Percentiles rank a stretch among this genome's conserved stretches.
Evolutionary conservation across 1,140 invertebrate species (phyloP).

Genomic region (Leptonema lineaticorne): DNA sequence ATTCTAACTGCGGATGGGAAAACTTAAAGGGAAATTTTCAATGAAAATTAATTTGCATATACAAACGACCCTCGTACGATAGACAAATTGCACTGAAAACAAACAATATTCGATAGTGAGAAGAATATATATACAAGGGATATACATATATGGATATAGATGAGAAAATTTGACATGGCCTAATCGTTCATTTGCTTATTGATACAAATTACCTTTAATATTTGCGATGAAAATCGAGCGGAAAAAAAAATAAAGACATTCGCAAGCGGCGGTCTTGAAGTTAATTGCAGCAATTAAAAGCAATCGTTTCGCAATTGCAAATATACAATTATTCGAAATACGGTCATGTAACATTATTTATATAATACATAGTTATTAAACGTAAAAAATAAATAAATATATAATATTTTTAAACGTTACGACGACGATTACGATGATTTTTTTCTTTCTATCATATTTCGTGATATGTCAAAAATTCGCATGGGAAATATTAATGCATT

Average conservation of each 20-base stretch:
- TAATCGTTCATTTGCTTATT: background rate
- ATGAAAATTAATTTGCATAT: background rate
- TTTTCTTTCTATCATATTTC: too few relatives aligned
- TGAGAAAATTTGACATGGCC: background rate
- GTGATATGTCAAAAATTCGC: background rate
- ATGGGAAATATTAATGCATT: background rate
- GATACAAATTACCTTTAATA: too few relatives aligned
- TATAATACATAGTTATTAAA: too few relatives aligned
- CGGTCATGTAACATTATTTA: too few relatives aligned
- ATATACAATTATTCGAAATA: too few relatives aligned
- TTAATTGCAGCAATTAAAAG: background rate
- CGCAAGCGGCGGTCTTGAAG: background rate
- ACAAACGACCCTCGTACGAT: background rate
- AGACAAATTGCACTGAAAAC: background rate
- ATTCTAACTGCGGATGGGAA: background rate
- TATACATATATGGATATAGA: background rate
- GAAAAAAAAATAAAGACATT: background rate
- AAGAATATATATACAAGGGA: too few relatives aligned
- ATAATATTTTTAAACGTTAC: too few relatives aligned
- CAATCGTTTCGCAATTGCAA: background rate
- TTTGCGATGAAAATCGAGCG: too few relatives aligned
- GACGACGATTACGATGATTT: too few relatives aligned
- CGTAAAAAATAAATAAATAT: too few relatives aligned
- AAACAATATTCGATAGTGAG: too few relatives aligned
- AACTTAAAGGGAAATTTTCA: background rate